A percentile compares a stretch with the other conserved stretches of the same genome.
Conservation (phyloP, 2,113 vertebrate species). For the Terrapene triunguis region DNA sequence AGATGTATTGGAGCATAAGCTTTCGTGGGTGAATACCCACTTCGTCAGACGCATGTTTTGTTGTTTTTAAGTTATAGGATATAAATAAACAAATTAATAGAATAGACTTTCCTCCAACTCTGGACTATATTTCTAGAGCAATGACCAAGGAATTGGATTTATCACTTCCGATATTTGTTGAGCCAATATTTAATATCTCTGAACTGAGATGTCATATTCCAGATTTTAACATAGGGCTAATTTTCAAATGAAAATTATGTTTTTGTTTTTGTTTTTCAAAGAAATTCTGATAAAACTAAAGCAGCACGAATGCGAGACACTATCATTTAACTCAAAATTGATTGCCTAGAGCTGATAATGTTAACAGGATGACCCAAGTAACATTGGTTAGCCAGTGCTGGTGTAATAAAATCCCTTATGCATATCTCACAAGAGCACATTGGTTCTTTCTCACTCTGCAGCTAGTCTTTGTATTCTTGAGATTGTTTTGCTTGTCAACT, state of each 20-base stretch:
- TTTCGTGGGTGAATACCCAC: too few species aligned
- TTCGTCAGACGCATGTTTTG: too few species aligned
- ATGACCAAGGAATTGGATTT: neutral
- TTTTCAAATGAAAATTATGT: neutral
- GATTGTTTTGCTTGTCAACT: neutral
- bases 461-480: neutral
- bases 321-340: neutral
- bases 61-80: neutral
- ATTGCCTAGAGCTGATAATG: neutral
- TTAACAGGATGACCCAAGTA: neutral
- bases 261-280: neutral
- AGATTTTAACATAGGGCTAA: neutral
- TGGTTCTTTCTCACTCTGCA: neutral
- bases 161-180: neutral
- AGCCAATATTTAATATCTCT: neutral
- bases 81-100: rapidly evolving
- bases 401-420: neutral
- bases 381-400: rapidly evolving
- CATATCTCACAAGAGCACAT: neutral
- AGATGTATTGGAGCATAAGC: too few species aligned
- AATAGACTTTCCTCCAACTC: neutral
- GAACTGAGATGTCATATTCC: neutral
- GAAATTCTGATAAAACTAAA: constrained; percentile 11
- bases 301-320: rapidly evolving
- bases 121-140: neutral